Conservation (phyloP, 2,888 invertebrate genomes). For the Orthosia cruda region DNA sequence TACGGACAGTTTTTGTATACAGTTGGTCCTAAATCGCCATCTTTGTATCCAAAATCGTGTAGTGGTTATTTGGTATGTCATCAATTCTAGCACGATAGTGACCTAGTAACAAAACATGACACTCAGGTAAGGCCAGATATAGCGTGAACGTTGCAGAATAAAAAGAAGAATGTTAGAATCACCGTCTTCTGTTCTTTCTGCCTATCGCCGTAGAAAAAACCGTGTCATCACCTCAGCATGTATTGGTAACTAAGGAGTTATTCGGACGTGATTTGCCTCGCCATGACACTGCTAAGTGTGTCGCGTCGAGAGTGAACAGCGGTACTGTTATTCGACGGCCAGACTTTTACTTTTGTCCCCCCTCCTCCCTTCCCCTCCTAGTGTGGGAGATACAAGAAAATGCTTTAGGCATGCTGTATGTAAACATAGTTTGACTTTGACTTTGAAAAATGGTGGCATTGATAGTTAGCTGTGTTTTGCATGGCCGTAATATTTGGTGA, state of each 20-base stretch:
- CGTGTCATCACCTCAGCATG: background rate
- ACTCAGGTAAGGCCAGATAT: background rate
- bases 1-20: background rate
- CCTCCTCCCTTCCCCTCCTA: background rate
- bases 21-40: background rate
- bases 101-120: background rate
- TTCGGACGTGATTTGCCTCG: conserved; percentile 63
- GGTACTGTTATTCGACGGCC: conserved; percentile 84
- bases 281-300: conserved; percentile 73
- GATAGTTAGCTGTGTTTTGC: conserved; percentile 17
- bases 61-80: background rate
- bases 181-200: background rate
- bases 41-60: background rate
- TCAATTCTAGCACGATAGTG: background rate
- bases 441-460: conserved; percentile 61
- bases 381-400: conserved; percentile 51
- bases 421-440: conserved; percentile 63
- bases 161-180: background rate
- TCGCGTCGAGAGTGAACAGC: conserved; percentile 86
- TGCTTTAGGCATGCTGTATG: conserved; percentile 49
- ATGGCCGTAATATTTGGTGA: conserved; percentile 3
- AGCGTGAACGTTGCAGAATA: background rate
- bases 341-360: conserved; percentile 88
- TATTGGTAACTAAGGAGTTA: conserved; percentile 35
- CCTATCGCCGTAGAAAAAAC: too few relatives aligned